Conservation (phyloP, 1,140 invertebrate species). For the Drosophila pruinosa region DNA sequence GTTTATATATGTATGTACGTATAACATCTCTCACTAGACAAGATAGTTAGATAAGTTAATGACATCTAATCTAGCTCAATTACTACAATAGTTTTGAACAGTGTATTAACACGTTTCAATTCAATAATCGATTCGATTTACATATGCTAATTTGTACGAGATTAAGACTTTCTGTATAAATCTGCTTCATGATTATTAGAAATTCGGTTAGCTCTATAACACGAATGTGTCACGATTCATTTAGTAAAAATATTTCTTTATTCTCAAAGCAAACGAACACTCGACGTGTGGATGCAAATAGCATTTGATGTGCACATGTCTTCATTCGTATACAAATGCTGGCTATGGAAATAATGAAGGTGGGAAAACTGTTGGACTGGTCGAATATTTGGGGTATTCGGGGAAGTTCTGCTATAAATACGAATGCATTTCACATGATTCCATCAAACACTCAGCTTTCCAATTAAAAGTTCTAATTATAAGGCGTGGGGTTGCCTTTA, state of each 20-base stretch:
- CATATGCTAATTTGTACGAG: not conserved
- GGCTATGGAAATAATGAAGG: constrained; percentile 21
- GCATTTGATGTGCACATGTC: constrained; percentile 28
- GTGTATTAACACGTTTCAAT: constrained; percentile 27
- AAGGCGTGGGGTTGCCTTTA: not conserved
- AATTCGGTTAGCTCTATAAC: constrained; percentile 11
- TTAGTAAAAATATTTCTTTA: constrained; percentile 11
- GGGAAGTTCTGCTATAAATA: not conserved
- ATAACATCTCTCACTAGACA: not conserved
- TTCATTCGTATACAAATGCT: constrained; percentile 14
- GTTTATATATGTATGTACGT: too few relatives aligned
- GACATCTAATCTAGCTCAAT: not conserved
- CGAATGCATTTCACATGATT: not conserved
- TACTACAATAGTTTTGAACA: not conserved
- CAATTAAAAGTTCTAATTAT: not conserved
- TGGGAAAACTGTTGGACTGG: constrained; percentile 7
- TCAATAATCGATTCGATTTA: constrained; percentile 51
- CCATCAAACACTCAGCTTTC: not conserved
- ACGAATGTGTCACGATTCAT: constrained; percentile 10
- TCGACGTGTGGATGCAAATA: constrained; percentile 27
- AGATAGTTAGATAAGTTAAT: not conserved
- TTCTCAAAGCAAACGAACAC: constrained; percentile 15
- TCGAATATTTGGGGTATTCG: not conserved
- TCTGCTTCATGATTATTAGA: constrained; percentile 14
- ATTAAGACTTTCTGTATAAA: not conserved